Percentiles rank a stretch among this genome's conserved stretches.
Conservation (phyloP, 2,113 vertebrate genomes). For the Cephalopterus ornatus region DNA sequence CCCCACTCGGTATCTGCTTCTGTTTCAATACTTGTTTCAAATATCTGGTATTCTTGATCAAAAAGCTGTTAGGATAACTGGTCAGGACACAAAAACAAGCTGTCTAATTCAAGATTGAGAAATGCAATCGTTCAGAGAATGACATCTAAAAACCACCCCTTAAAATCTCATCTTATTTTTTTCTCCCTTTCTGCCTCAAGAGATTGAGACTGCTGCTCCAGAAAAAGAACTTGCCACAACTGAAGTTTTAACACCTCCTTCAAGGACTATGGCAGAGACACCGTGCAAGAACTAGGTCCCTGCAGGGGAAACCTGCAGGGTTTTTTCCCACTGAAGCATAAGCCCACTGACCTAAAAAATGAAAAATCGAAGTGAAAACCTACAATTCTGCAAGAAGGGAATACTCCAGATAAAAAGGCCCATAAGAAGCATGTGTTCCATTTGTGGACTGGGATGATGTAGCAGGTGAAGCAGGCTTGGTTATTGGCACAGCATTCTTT, state of each 20-base stretch:
- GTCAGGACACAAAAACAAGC: not conserved
- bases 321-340: not conserved
- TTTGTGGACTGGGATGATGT: constrained; percentile 84
- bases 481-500: constrained; percentile 90
- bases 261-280: not conserved
- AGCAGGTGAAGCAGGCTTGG: constrained; percentile 84
- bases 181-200: not conserved
- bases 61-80: not conserved
- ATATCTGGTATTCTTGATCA: not conserved
- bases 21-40: not conserved
- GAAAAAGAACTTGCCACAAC: not conserved
- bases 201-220: not conserved
- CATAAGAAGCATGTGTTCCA: constrained; percentile 94
- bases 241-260: not conserved
- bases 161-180: not conserved
- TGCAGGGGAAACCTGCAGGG: rapidly evolving
- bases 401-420: constrained; percentile 98
- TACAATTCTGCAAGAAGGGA: constrained; percentile 97
- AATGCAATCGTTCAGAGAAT: not conserved
- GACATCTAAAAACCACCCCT: not conserved
- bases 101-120: not conserved
- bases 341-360: not conserved
- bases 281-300: not conserved
- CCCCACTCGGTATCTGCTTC: not conserved
- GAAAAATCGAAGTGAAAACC: constrained; percentile 32